A percentile compares a stretch with the other conserved stretches of the same genome.
These are phyloP conservation scores for Euzophera pinguis DNA, from an alignment of 2,888 invertebrate species.

Conservation along the genomic window DNA sequence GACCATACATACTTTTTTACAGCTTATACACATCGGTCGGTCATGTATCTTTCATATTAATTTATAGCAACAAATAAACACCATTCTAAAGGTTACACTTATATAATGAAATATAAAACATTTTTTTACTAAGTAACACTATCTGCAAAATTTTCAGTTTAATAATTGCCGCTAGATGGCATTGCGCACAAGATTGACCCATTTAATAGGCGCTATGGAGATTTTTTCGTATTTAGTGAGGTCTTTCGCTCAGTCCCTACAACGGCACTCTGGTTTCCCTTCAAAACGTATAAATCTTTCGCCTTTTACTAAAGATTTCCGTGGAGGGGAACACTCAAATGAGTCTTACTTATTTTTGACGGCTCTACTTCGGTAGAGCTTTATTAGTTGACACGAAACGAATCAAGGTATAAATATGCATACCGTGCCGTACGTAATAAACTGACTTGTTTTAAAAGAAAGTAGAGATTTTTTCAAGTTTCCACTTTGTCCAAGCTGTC, in stretches of 20 bases:
- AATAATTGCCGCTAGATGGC: background rate
- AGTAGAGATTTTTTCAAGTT: no score
- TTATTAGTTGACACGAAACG: no score
- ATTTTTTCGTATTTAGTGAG: background rate
- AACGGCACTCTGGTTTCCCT: conserved; percentile 80
- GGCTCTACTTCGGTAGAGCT: conserved; percentile 2
- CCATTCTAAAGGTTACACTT: no score
- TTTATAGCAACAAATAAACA: no score
- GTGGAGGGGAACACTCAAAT: conserved; percentile 86
- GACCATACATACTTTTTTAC: no score
- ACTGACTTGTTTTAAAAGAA: no score
- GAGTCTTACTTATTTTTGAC: conserved; percentile 69
- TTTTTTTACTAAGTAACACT: no score
- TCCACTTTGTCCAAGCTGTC: no score
- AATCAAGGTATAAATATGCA: no score
- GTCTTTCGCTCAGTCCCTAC: background rate
- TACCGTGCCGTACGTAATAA: no score
- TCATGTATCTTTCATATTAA: no score
- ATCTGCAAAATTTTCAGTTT: background rate
- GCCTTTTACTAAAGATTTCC: conserved; percentile 90
- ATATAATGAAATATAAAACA: background rate
- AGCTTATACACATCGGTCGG: no score
- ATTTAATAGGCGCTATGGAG: background rate
- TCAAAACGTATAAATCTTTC: conserved; percentile 87
- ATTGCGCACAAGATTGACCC: background rate